Percentiles rank a stretch among this genome's conserved stretches.
These are phyloP conservation scores for Papilio machaon DNA, from an alignment of 1,140 invertebrate genomes.

Conservation along the genomic window DNA sequence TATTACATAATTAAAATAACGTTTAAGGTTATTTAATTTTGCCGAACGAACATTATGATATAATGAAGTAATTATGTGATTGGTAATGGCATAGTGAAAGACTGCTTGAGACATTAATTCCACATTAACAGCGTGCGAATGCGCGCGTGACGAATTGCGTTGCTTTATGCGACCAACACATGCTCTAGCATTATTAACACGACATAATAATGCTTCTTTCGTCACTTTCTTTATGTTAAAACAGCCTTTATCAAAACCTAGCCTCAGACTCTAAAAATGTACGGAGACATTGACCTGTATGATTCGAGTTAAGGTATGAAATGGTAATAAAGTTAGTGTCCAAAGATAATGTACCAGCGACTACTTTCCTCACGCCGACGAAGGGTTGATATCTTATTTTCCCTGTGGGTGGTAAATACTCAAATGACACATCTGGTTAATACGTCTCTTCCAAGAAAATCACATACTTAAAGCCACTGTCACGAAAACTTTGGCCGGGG, in stretches of 20 bases:
- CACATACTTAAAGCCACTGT: not conserved
- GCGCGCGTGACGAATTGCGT: not conserved
- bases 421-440: not conserved
- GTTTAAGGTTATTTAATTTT: not conserved
- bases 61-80: not conserved
- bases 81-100: not conserved
- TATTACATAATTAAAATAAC: too few species aligned
- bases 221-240: not conserved
- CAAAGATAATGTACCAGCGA: too few species aligned
- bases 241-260: not conserved
- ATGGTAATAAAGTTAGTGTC: too few species aligned
- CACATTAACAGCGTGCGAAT: not conserved
- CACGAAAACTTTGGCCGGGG: not conserved
- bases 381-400: not conserved
- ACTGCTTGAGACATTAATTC: not conserved
- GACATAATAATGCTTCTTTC: not conserved
- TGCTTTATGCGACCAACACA: not conserved
- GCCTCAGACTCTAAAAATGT: not conserved
- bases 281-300: not conserved
- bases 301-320: not conserved
- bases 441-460: not conserved
- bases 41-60: not conserved
- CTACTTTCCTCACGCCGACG: too few species aligned
- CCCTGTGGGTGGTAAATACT: not conserved
- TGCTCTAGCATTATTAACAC: not conserved